Percentiles rank a stretch among this genome's conserved stretches.
Conservation (phyloP, 2,888 invertebrate genomes). For the Phytoseiulus persimilis region DNA sequence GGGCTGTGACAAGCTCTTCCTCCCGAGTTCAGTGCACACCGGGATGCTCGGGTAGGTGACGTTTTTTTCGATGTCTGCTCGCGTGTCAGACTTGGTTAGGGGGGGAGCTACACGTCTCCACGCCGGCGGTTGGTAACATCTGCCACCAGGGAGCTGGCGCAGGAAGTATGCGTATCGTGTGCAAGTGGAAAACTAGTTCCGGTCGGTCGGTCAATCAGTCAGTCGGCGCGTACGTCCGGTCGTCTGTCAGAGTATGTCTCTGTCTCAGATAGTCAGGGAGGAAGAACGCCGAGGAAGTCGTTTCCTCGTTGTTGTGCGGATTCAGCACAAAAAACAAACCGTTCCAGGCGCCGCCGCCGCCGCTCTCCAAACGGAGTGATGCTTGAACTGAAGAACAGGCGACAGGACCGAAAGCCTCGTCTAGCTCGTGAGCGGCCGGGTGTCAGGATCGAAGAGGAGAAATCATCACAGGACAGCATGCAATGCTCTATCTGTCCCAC, state of each 20-base stretch:
- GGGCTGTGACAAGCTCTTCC: background rate
- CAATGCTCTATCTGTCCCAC: background rate
- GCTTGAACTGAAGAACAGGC: background rate
- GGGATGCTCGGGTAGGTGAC: background rate
- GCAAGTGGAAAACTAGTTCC: background rate
- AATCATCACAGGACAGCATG: background rate
- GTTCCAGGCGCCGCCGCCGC: background rate
- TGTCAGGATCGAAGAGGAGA: background rate
- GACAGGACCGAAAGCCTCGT: background rate
- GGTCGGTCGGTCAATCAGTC: background rate
- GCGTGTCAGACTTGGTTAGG: background rate
- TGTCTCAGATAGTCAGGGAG: background rate
- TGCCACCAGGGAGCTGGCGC: background rate
- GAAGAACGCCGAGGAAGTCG: background rate
- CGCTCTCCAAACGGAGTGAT: background rate
- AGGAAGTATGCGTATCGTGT: background rate
- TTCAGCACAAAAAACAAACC: background rate
- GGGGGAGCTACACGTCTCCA: background rate
- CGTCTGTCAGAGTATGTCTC: background rate
- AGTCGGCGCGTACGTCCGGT: background rate
- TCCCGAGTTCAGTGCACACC: background rate
- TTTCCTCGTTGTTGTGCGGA: background rate
- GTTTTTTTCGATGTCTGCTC: background rate
- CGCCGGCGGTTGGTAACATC: background rate
- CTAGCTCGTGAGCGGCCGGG: background rate